Percentiles rank a stretch among this genome's conserved stretches.
These are phyloP conservation scores for Amphilophus citrinellus DNA, from an alignment of 2,113 vertebrate species.

Conservation along the genomic window DNA sequence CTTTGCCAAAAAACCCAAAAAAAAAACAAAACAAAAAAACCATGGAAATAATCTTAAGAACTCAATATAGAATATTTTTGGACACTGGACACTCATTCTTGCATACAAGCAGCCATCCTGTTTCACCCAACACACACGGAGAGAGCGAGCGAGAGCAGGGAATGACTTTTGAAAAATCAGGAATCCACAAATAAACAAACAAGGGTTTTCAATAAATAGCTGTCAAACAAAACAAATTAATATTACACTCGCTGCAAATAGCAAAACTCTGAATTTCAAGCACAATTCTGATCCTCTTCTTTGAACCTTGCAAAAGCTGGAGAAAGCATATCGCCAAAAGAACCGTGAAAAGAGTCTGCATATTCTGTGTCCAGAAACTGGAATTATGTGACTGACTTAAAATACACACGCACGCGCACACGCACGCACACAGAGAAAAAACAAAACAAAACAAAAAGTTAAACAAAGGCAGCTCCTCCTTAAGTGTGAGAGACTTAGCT, in stretches of 20 bases:
- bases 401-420: neutral
- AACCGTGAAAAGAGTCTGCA: conserved; percentile 72
- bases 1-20: conserved; percentile 47
- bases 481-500: conserved; percentile 49
- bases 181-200: conserved; percentile 55
- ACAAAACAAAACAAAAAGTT: neutral
- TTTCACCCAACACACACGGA: conserved; percentile 22
- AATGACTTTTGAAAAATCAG: conserved; percentile 71
- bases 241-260: conserved; percentile 73
- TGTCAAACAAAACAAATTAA: conserved; percentile 56
- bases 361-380: conserved; percentile 69
- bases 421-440: neutral
- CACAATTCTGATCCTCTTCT: conserved; percentile 62
- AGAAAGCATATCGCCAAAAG: conserved; percentile 53
- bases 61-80: conserved; percentile 67
- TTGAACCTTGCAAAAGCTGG: conserved; percentile 50
- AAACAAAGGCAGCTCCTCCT: conserved; percentile 66
- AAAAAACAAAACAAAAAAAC: neutral
- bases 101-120: conserved; percentile 55
- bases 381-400: conserved; percentile 53
- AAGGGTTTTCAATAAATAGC: conserved; percentile 71
- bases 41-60: conserved; percentile 74
- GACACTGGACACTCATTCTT: conserved; percentile 59
- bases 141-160: conserved; percentile 23
- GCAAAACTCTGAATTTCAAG: conserved; percentile 68